Evolutionary conservation across 2,888 invertebrate genomes (phyloP), one percentile per base, ranked within the genome.

Genomic region (Nineta flava): DNA sequence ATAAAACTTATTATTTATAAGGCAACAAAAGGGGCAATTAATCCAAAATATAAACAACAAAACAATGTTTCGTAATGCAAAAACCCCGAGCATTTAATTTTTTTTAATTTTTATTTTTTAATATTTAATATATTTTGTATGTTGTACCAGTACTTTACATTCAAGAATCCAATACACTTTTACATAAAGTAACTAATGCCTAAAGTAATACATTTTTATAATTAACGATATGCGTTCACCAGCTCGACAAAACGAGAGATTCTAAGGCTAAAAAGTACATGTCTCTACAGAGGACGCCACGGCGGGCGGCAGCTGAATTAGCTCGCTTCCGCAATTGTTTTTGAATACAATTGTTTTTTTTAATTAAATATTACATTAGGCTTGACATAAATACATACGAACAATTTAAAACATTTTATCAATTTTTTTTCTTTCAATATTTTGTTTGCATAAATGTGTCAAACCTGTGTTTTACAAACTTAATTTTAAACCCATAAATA

Each of bases 211-310:
- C 60, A 62, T 61, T 26, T 26, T 26, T 62, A 64, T 61, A 62
- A 60, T 65, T 19, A 64, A 64, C 64, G 65, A 66, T 66, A 66
- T 66, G 65, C 66, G 64, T 65, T 66, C 62, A 61, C 65, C 63
- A 62, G 62, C 44, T 49, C 49, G 62, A 62, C 63, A 63, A 65
- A 44, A 21, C 44, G 44, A 42, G 45, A 26, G 40, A 38, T 38
- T 41, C 65, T 65, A 65, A 66, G 65, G 65, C 65, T 64, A 65
- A 26, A 26, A 26, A 60, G 59, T 60, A 55, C 52, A 56, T 50
- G 51, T 53, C 53, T 51, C 54, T 48, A 47, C 35, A 44, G 21
- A 45, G 47, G 47, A 47, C 47, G 35, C 47, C 47, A 47, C 47
- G 15, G 47, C 35, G 47, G 47, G 34, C 26, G 26, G 26, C 47